Conservation (phyloP, 2,113 vertebrate genomes). For the Cephalopterus ornatus region DNA sequence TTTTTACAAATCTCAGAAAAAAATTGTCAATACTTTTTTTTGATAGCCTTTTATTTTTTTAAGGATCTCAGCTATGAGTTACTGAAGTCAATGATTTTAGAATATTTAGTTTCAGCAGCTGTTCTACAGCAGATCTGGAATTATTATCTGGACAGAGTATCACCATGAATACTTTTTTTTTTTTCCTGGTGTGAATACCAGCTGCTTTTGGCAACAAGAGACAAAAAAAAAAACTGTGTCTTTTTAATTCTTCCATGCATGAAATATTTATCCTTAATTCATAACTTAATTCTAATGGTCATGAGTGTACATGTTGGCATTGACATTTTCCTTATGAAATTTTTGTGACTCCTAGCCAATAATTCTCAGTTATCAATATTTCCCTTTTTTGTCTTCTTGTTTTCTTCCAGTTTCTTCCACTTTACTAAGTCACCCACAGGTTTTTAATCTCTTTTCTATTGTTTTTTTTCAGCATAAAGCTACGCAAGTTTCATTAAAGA, state of each 20-base stretch:
- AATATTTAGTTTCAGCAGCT: not conserved
- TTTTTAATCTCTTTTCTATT: not conserved
- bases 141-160: not conserved
- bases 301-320: not conserved
- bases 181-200: not conserved
- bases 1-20: not conserved
- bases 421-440: not conserved
- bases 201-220: not conserved
- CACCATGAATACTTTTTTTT: not conserved
- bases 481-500: not conserved
- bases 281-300: not conserved
- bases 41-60: not conserved
- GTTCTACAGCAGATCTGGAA: not conserved
- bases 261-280: not conserved
- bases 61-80: not conserved
- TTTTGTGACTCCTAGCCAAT: not conserved
- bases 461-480: not conserved
- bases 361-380: not conserved
- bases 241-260: not conserved
- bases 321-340: not conserved
- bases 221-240: fast-evolving
- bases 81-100: not conserved
- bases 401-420: not conserved
- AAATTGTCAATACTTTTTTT: not conserved
- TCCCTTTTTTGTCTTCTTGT: fast-evolving